A percentile compares a stretch with the other conserved stretches of the same genome.
Evolutionary conservation across 2,888 invertebrate genomes (phyloP).

Genomic region (Thumatha senex): DNA sequence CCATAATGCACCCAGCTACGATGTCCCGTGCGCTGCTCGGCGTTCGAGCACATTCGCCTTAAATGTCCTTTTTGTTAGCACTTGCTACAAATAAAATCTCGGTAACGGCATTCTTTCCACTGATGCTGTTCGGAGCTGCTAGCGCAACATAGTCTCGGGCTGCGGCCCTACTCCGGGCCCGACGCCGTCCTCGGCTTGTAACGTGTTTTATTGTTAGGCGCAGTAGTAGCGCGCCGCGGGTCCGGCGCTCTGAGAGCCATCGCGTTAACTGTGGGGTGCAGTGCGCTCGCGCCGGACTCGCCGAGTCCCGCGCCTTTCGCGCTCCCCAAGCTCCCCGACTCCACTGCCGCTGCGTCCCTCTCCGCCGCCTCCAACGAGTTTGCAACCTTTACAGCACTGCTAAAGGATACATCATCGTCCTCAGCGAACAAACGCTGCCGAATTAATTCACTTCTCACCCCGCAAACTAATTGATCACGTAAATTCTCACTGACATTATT

Average conservation of each 20-base stretch:
- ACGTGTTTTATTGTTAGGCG: too few relatives aligned
- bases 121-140: too few relatives aligned
- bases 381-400: conserved; percentile 4
- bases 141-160: too few relatives aligned
- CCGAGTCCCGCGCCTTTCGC: too few relatives aligned
- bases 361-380: conserved; percentile 9
- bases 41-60: conserved; percentile 13
- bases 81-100: conserved; percentile 6
- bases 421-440: conserved; percentile 17
- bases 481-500: conserved; percentile 2
- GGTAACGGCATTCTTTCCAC: conserved; percentile 9
- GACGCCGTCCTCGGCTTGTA: neutral
- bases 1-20: too few relatives aligned
- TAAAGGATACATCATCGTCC: conserved; percentile 1
- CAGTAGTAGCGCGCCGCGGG: neutral
- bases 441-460: conserved; percentile 19
- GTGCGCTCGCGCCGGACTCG: neutral
- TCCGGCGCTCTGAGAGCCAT: neutral
- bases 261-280: too few relatives aligned
- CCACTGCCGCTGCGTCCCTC: conserved; percentile 3
- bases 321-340: neutral
- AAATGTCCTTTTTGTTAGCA: conserved; percentile 15
- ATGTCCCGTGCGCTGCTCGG: too few relatives aligned
- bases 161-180: too few relatives aligned
- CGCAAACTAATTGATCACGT: too few relatives aligned